phyloP scores from a whole-genome alignment of 2,888 invertebrate species.

The Hylaea fasciaria region DNA sequence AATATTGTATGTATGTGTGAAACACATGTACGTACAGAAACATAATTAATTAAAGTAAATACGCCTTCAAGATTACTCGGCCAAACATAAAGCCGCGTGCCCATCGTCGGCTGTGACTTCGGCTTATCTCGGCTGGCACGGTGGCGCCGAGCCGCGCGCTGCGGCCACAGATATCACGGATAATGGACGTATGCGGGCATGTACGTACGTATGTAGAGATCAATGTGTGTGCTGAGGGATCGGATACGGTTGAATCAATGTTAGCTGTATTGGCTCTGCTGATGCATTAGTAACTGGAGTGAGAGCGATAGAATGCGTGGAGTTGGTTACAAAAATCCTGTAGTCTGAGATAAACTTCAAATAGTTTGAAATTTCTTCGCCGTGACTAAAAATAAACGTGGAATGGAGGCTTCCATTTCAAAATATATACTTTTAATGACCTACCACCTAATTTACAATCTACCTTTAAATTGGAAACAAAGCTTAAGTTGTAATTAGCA shows the following conservation, averaged over 20 bases:
- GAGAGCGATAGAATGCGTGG: no score
- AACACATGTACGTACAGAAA: background rate
- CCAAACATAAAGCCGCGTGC: constrained; percentile 12
- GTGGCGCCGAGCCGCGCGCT: constrained; percentile 1
- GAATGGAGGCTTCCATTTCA: no score
- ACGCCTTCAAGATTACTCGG: background rate
- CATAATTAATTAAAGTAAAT: background rate
- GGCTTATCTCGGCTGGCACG: constrained; percentile 12
- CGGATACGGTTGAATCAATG: background rate
- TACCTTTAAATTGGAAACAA: no score
- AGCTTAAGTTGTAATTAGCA: background rate
- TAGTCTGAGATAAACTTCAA: no score
- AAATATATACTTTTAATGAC: no score
- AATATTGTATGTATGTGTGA: no score
- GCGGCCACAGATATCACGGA: constrained; percentile 8
- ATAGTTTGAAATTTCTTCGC: no score
- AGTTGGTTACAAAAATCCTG: no score
- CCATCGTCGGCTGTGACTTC: constrained; percentile 2
- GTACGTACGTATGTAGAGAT: background rate
- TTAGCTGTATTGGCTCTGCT: background rate
- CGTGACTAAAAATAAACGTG: no score
- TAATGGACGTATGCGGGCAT: constrained; percentile 10
- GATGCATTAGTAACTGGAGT: background rate
- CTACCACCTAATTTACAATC: no score
- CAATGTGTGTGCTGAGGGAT: constrained; percentile 4